Base-by-base conservation (phyloP, 2,888 invertebrate species). In the Acanthococcus lagerstroemiae region DNA sequence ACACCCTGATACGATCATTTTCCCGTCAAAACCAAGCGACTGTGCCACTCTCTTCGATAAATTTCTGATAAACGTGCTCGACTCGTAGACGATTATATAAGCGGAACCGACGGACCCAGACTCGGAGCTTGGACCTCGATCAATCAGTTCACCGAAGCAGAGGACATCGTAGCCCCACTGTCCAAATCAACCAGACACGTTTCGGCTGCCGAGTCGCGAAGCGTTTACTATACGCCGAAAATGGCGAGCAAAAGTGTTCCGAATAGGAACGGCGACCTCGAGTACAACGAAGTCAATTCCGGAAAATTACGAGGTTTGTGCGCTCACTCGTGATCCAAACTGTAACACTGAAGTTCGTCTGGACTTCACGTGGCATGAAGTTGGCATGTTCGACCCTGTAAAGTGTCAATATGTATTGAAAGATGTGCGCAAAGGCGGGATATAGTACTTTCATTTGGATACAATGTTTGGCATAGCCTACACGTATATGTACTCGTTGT, bases 181-280 rank as follows among this genome's bases (percentile, higher is more conserved):
- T 88, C 88, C 19, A 90, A 90, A 77, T 88, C 88, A 12, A 89
- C 89, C 7, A 81, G 88, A 73, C 89, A 89, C 77, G 79, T 89
- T 55, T 78, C 86, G 7, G 52, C 66, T 4, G 48, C 66, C 4
- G 69, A 69, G 46, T 17, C 61, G 0, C 60, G 56, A 21, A 69
- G 57, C 24, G 12, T 65, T 7, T 57, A 57, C 5, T 52, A 50
- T 37, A 65, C 67, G 15, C 65, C 67, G n/a, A 65, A 67, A 22
- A 48, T 68, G 4, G 45, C 55, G 37, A 55, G 56, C 15, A 9
- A 52, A 1, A 65, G 55, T 9, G 58, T 50, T 37, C 22, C 25
- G 54, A 26, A 26, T 45, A 26, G n/a, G 9, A 46, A 52, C 30
- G 55, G 55, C 12, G 54, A 65, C 22, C 25, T 46, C 22, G 65